Percentiles rank a stretch among this genome's conserved stretches.
Evolutionary conservation across 2,797 vertebrate species (phyloP).

Genomic region (Arnoldichthys spilopterus): DNA sequence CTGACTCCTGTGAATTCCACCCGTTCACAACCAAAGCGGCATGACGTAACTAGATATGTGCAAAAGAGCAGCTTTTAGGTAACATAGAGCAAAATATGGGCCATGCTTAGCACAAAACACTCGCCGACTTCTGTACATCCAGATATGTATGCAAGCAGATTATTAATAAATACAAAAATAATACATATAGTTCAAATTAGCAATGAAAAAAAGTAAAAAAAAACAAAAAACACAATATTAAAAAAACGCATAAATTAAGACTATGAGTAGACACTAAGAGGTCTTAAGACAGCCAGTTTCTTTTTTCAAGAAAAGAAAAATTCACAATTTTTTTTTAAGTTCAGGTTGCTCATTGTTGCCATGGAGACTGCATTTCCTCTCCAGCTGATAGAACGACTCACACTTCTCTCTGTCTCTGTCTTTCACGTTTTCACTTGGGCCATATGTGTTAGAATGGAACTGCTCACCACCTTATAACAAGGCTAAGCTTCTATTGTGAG

Average conservation of each 20-base stretch:
- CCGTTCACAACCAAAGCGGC: constrained; percentile 65
- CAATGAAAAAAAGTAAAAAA: constrained; percentile 60
- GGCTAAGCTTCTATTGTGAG: constrained; percentile 3
- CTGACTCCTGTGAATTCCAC: constrained; percentile 61
- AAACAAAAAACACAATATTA: constrained; percentile 50
- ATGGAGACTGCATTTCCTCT: constrained; percentile 52
- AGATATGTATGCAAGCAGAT: constrained; percentile 70
- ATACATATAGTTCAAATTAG: constrained; percentile 45
- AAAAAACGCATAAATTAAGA: constrained; percentile 76
- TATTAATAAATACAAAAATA: constrained; percentile 78
- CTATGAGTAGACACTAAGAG: constrained; percentile 70
- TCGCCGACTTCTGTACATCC: constrained; percentile 59
- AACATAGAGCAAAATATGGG: constrained; percentile 63
- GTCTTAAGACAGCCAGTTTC: constrained; percentile 61
- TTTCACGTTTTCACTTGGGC: constrained; percentile 47
- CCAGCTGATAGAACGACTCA: constrained; percentile 48
- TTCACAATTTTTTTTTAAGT: constrained; percentile 12
- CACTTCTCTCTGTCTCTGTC: constrained; percentile 45
- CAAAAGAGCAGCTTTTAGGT: constrained; percentile 70
- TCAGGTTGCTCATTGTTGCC: constrained; percentile 52
- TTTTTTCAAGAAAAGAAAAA: constrained; percentile 35
- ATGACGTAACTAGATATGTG: constrained; percentile 64
- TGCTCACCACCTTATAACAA: constrained; percentile 14
- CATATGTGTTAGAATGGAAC: constrained; percentile 54
- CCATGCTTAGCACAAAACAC: constrained; percentile 73